Evolutionary conservation across 2,888 invertebrate genomes (phyloP), one percentile per base, ranked within the genome.

Genomic region (Xanthorhoe designata): DNA sequence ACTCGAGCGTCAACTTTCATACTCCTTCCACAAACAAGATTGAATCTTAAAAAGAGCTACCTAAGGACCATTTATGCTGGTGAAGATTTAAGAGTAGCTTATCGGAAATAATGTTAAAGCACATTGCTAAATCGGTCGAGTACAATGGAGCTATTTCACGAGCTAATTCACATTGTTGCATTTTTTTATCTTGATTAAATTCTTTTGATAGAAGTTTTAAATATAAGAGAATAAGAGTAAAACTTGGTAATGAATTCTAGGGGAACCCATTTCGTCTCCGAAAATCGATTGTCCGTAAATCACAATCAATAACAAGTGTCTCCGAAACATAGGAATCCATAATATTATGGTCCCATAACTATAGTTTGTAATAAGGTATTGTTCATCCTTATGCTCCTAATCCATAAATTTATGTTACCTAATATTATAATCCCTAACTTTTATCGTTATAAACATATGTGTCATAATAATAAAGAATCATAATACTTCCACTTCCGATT

Each of bases 101-200:
- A 88, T 87, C 85, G 85, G 80, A 78, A 86, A 84, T 81, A 85
- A 81, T 85, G 84, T 85, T 86, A 83, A 84, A 82, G 81, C 78
- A 79, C 77, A 81, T 82, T 80, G 87, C 88, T 90, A 89, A 90
- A 89, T 89, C 87, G 84, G 84, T 87, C 84, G 83, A 76, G 83
- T 86, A 84, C 91, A 91, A 91, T 91, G 89, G 89, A 69, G 84
- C 85, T 88, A 91, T 90, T 91, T 90, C 91, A 91, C 90, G 90
- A 84, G 77, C 87, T 88, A 84, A 86, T 90, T 88, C 80, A 86
- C 84, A 87, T 90, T 82, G 84, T 85, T 81, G 81, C 80, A 78
- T 76, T 85, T 87, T 85, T 74, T 72, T 72, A 74, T 74, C 64
- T 70, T 70, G 68, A 71, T 75, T 69, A 66, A 65, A 70, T 68